Base-by-base conservation (phyloP, 2,797 vertebrate species). In the Rhyacichthys aspro region DNA sequence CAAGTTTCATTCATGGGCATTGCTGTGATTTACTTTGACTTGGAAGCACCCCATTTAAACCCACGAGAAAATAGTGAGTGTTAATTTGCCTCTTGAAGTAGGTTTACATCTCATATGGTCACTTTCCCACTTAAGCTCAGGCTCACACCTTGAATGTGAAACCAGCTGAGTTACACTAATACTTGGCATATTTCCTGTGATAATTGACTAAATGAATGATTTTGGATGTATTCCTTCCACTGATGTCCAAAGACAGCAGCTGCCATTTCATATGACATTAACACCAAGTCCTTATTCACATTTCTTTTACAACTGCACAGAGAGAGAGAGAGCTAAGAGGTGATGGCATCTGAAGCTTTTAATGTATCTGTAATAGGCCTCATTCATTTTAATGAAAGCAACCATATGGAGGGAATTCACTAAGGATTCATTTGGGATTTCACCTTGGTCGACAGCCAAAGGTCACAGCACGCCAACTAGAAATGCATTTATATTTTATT, bases 311-410 rank as follows among this genome's bases (percentile, higher is more conserved):
- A 33, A 53, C 49, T 53, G 16, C 34, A 39, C 50, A 7, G 18
- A 53, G 50, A 53, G 18, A 72, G 73, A 79, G 82, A 77, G 79
- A 63, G 81, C 7, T 39, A 60, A 73, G 70, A 57, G 66, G 69
- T 70, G 64, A 76, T 70, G 74, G 65, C 83, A 75, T 87, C 85
- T 80, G 80, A 87, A 78, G 87, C 85, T 68, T 89, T 89, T 90
- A 85, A 88, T 89, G 78, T 72, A 55, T 67, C 75, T 67, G 76
- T 85, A 85, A 89, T 85, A 71, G 72, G 78, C 66, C 74, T 84
- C 77, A 73, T 87, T 90, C 72, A 72, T 86, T 84, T 83, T 85
- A 79, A 88, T 85, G 82, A 88, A 84, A 76, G 76, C 55, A 80
- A 72, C 83, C 88, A 85, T 79, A 84, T 85, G 82, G 83, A 59